Percentiles rank a stretch among this genome's conserved stretches.
These are phyloP conservation scores for Pyxicephalus adspersus DNA, from an alignment of 2,113 vertebrate species.

Conservation along the genomic window DNA sequence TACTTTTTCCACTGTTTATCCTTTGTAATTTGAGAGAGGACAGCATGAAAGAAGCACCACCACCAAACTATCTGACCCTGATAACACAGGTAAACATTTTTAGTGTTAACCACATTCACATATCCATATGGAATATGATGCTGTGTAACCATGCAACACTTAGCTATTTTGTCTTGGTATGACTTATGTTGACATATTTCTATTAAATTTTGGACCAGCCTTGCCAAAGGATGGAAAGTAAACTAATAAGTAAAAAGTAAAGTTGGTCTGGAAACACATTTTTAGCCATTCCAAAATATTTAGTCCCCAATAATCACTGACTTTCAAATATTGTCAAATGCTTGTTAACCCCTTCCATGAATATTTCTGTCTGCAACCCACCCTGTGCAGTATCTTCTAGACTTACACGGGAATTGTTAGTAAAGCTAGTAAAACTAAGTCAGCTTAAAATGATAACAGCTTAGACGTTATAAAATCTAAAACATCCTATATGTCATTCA, in stretches of 20 bases:
- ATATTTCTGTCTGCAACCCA: too few species aligned
- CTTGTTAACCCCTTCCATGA: too few species aligned
- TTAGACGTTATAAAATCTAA: too few species aligned
- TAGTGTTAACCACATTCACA: conserved; percentile 39
- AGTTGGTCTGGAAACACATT: background rate
- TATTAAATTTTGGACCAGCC: conserved; percentile 45
- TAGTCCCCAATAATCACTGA: too few species aligned
- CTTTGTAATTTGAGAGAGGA: conserved; percentile 36
- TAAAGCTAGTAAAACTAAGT: too few species aligned
- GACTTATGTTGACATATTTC: conserved; percentile 46
- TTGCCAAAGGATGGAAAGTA: conserved; percentile 13
- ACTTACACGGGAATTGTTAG: too few species aligned
- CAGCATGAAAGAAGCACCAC: conserved; percentile 29
- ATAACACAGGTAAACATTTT: conserved; percentile 41
- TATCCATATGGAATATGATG: conserved; percentile 10
- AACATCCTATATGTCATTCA: too few species aligned
- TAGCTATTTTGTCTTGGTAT: conserved; percentile 45
- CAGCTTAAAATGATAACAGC: too few species aligned
- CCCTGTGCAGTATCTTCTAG: too few species aligned
- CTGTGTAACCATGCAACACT: conserved; percentile 19
- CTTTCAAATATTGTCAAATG: background rate
- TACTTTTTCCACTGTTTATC: conserved; percentile 44
- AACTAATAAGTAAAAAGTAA: conserved; percentile 15
- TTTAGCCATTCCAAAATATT: background rate
- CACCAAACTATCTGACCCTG: conserved; percentile 43